A percentile compares a stretch with the other conserved stretches of the same genome.
phyloP scores from a whole-genome alignment of 2,888 invertebrate species.

The Loripinus fragilis region DNA sequence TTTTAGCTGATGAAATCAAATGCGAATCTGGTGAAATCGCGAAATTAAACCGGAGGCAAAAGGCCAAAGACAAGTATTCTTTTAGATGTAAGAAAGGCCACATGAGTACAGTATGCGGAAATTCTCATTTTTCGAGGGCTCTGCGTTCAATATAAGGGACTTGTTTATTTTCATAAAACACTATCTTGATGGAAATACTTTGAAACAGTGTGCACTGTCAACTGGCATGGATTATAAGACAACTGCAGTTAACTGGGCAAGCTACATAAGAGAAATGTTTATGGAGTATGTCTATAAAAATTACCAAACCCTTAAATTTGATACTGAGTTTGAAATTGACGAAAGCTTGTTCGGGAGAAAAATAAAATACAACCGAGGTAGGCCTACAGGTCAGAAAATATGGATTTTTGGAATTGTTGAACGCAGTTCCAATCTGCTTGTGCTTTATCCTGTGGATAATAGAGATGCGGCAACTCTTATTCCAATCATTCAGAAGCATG shows the following conservation, averaged over 20 bases:
- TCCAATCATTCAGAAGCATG: constrained; percentile 25
- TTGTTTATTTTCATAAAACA: constrained; percentile 23
- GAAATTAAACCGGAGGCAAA: neutral
- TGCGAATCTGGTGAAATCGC: neutral
- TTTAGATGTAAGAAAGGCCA: neutral
- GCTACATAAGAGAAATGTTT: constrained; percentile 23
- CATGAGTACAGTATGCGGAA: neutral
- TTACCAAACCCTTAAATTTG: neutral
- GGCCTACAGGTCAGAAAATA: constrained; percentile 17
- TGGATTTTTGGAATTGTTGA: constrained; percentile 49
- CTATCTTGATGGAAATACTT: constrained; percentile 27
- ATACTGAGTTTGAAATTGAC: constrained; percentile 7
- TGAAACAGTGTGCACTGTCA: constrained; percentile 21
- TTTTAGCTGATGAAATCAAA: neutral
- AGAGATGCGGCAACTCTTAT: constrained; percentile 13
- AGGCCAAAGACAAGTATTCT: neutral
- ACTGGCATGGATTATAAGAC: constrained; percentile 27
- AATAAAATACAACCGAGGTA: constrained; percentile 38
- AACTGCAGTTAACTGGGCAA: constrained; percentile 28
- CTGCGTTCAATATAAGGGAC: neutral
- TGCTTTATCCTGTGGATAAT: constrained; percentile 21
- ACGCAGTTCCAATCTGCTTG: constrained; percentile 19
- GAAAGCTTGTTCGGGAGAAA: constrained; percentile 20
- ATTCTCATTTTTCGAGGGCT: constrained; percentile 14
- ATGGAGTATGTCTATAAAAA: neutral